Evolutionary conservation across 2,888 invertebrate genomes (phyloP), one percentile per base, ranked within the genome.

Genomic region (Zhuqinia jingwanae): DNA sequence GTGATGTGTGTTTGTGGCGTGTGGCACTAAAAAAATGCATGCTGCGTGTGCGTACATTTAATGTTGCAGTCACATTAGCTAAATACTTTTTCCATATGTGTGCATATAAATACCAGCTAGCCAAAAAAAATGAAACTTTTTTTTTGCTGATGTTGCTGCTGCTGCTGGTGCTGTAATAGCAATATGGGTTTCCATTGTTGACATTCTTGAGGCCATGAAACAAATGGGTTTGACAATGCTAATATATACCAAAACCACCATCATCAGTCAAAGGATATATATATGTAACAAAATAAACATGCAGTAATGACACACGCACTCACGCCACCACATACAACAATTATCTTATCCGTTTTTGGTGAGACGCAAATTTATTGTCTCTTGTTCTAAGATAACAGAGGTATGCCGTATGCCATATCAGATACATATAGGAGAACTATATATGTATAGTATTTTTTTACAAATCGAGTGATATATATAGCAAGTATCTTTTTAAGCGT

Each of bases 181-280:
- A 36, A n/a, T n/a, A n/a, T n/a, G n/a, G n/a, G n/a, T 6, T 11
- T 50, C 25, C 20, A 65, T 47, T 79, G 79, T 79, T 79, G 79
- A 79, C 79, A 79, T 79, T 79, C 47, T 79, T 79, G 79, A 17
- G 63, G 63, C 30, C 17, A 30, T 47, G 27, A 60, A 65, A 50
- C 63, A 65, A 65, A 53, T 53, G 42, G 17, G 1, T 68, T 45
- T 20, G 45, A 68, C 42, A 42, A 27, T 20, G 13, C 36, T 42
- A 68, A 22, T 68, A 17, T 42, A 3, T 20, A 42, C 0, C n/a
- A n/a, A n/a, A n/a, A n/a, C n/a, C 1, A 68, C 45, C 68, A 42
- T 68, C 15, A 3, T 68, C 15, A 3, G 68, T 68, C 68, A 68
- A 15, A 20, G 45, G 20, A 68, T n/a, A 22, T 22, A 22, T 50